A percentile compares a stretch with the other conserved stretches of the same genome.
Evolutionary conservation across 2,113 vertebrate species (phyloP).

Genomic region (Plectropomus leopardus): DNA sequence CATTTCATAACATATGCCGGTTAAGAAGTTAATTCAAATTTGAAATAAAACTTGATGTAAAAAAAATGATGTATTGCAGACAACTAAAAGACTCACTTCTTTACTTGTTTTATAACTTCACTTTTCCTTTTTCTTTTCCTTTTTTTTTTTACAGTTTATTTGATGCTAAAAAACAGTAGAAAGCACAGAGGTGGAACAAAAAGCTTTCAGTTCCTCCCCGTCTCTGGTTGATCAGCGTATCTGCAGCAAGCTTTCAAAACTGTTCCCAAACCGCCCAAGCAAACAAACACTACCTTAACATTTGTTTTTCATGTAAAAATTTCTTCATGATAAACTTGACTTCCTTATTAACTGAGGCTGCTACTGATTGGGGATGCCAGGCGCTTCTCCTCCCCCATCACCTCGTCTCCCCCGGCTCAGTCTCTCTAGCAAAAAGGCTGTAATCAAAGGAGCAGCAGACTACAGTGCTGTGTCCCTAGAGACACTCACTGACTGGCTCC

Average conservation of each 20-base stretch:
- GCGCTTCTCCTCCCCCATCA: slow-evolving; percentile 14
- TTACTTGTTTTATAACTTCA: not conserved
- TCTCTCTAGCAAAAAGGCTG: slow-evolving; percentile 30
- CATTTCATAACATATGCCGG: not conserved
- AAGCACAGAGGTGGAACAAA: slow-evolving; percentile 18
- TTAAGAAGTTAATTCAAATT: not conserved
- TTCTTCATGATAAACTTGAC: slow-evolving; percentile 12
- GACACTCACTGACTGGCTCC: slow-evolving; percentile 10
- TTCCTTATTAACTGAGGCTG: slow-evolving; percentile 34
- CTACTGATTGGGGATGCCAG: slow-evolving; percentile 31
- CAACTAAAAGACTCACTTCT: not conserved
- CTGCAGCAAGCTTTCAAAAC: slow-evolving; percentile 7
- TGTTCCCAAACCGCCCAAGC: slow-evolving; percentile 13
- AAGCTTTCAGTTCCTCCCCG: slow-evolving; percentile 2
- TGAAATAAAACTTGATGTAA: not conserved
- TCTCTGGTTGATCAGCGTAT: slow-evolving; percentile 13
- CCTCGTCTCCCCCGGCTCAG: slow-evolving; percentile 7
- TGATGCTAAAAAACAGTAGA: slow-evolving; percentile 16
- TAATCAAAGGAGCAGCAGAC: slow-evolving; percentile 54
- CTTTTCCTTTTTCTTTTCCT: not conserved
- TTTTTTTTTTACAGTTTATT: not conserved
- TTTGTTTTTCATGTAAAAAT: not conserved
- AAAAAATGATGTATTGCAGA: not conserved
- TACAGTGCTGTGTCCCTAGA: slow-evolving; percentile 25
- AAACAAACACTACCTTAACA: slow-evolving; percentile 36